Evolutionary conservation across 2,797 vertebrate species (phyloP).

Genomic region (Antennarius maculatus): DNA sequence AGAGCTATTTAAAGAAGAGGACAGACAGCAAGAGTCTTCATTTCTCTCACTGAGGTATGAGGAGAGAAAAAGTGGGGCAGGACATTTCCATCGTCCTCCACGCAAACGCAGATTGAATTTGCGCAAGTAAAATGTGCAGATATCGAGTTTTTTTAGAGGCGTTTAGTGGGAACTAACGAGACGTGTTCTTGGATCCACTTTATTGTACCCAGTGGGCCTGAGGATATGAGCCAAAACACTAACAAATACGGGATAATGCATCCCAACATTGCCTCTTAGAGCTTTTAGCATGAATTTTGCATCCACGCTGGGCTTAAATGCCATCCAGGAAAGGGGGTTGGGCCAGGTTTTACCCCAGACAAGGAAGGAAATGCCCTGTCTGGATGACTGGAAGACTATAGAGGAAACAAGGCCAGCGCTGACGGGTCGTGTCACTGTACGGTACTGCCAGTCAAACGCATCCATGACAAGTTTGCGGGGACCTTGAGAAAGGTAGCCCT

Average conservation of each 20-base stretch:
- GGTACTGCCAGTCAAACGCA: too few relatives aligned
- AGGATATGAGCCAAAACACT: constrained; percentile 33
- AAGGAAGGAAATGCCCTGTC: too few relatives aligned
- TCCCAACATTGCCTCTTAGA: constrained; percentile 6
- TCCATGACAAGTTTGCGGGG: background rate
- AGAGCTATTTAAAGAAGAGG: constrained; percentile 80
- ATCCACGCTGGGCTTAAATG: background rate
- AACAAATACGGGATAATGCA: constrained; percentile 12
- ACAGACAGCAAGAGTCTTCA: constrained; percentile 59
- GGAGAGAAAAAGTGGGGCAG: constrained; percentile 75
- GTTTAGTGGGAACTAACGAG: constrained; percentile 10
- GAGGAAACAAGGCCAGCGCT: too few relatives aligned
- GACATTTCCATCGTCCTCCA: constrained; percentile 66
- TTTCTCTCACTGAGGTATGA: constrained; percentile 60
- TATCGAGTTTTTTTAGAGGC: constrained; percentile 1
- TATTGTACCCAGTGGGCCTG: constrained; percentile 37
- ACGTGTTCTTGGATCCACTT: constrained; percentile 30
- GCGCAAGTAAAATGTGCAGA: constrained; percentile 20
- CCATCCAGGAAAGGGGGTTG: too few relatives aligned
- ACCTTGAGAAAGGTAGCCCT: background rate
- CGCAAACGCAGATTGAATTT: constrained; percentile 23
- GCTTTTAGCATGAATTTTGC: constrained; percentile 1
- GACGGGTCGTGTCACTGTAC: too few relatives aligned
- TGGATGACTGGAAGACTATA: too few relatives aligned
- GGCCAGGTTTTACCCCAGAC: too few relatives aligned